A percentile compares a stretch with the other conserved stretches of the same genome.
phyloP scores from a whole-genome alignment of 92 coral and sea anemone genomes.

The Epizoanthus illoricatus region DNA sequence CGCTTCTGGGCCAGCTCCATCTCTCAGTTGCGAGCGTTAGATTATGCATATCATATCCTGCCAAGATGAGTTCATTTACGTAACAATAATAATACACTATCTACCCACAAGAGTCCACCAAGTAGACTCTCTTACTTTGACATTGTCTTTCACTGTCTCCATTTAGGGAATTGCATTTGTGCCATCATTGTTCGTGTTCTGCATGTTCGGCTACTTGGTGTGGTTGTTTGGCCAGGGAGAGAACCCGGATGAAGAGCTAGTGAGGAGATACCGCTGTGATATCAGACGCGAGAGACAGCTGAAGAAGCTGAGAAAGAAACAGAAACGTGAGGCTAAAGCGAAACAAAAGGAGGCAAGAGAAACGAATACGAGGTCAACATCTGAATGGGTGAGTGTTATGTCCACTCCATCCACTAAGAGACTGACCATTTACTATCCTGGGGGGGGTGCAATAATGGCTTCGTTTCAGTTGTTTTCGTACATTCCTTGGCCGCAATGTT shows the following conservation, averaged over 20 bases:
- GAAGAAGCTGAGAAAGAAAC: slow-evolving; percentile 53
- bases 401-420: not conserved
- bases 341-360: slow-evolving; percentile 23
- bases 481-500: too few relatives aligned
- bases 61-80: too few relatives aligned
- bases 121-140: too few relatives aligned
- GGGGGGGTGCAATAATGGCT: too few relatives aligned
- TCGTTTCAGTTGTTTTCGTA: too few relatives aligned
- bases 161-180: slow-evolving; percentile 66
- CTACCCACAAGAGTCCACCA: too few relatives aligned
- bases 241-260: slow-evolving; percentile 82
- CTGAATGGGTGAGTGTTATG: slow-evolving; percentile 44
- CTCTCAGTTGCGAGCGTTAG: too few relatives aligned
- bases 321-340: slow-evolving; percentile 39
- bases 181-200: slow-evolving; percentile 72
- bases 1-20: too few relatives aligned
- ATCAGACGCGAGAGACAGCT: slow-evolving; percentile 66
- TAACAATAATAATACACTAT: too few relatives aligned
- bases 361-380: not conserved
- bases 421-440: not conserved
- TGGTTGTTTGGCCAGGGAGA: slow-evolving; percentile 86
- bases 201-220: slow-evolving; percentile 75
- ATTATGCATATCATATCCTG: too few relatives aligned
- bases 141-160: too few relatives aligned
- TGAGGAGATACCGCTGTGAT: slow-evolving; percentile 76